phyloP scores from a whole-genome alignment of 2,113 vertebrate genomes.

The Genyomyrus donnyi region DNA sequence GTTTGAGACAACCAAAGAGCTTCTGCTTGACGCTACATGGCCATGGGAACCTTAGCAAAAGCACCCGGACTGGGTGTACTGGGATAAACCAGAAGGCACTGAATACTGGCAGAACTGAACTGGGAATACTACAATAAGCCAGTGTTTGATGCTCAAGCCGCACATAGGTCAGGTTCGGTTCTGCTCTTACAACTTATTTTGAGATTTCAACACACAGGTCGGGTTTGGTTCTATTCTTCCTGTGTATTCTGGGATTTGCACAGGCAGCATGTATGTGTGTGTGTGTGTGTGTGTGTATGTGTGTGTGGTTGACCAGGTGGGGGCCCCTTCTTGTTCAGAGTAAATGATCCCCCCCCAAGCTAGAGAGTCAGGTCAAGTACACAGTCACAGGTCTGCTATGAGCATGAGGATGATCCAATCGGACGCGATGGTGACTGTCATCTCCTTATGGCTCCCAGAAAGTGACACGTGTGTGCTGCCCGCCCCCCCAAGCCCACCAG shows the following conservation, averaged over 20 bases:
- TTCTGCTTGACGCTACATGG: not conserved
- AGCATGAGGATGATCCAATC: conserved; percentile 31
- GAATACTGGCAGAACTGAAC: not conserved
- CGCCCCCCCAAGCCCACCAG: no score
- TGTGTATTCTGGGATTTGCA: not conserved
- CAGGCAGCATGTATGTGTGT: not conserved
- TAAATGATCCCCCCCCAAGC: conserved; percentile 23
- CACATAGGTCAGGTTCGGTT: not conserved
- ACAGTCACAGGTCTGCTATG: conserved; percentile 16
- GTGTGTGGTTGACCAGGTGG: not conserved
- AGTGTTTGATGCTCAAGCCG: not conserved
- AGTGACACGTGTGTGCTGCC: conserved; percentile 26
- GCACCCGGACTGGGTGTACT: not conserved
- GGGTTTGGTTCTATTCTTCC: not conserved
- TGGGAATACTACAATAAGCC: not conserved
- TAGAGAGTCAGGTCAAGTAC: conserved; percentile 28
- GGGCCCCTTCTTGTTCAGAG: conserved; percentile 17
- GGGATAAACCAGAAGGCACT: not conserved
- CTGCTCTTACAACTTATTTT: not conserved
- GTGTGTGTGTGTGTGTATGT: not conserved
- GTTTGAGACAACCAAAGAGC: conserved; percentile 5
- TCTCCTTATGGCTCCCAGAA: conserved; percentile 35
- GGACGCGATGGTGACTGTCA: conserved; percentile 32
- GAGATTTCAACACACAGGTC: not conserved
- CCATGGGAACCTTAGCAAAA: conserved; percentile 10